Percentiles rank a stretch among this genome's conserved stretches.
phyloP scores from a whole-genome alignment of 2,797 vertebrate species.

The Rhyacichthys aspro region DNA sequence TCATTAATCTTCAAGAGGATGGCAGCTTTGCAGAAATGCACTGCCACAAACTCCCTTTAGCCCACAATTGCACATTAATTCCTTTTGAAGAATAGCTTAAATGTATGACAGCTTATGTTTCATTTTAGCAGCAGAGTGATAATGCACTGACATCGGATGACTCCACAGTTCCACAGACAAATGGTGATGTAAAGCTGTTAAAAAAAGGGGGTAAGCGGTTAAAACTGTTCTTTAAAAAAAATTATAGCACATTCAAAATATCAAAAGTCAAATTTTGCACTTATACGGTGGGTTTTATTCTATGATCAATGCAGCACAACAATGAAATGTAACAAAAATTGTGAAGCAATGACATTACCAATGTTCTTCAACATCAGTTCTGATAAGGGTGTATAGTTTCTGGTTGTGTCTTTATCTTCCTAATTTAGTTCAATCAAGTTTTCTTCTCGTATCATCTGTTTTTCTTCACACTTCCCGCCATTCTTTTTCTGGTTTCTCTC shows the following conservation, averaged over 20 bases:
- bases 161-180: constrained; percentile 13
- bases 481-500: constrained; percentile 4
- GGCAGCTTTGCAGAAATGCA: constrained; percentile 68
- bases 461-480: constrained; percentile 13
- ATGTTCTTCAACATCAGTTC: no score
- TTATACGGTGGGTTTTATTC: no score
- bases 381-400: constrained; percentile 12
- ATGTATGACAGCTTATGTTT: constrained; percentile 44
- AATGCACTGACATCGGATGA: constrained; percentile 30
- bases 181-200: constrained; percentile 10
- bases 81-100: constrained; percentile 39
- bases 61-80: constrained; percentile 53
- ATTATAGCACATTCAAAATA: background rate
- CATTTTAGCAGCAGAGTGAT: constrained; percentile 42
- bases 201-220: constrained; percentile 9
- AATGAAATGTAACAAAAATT: no score
- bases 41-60: constrained; percentile 44
- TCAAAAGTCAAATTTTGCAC: no score
- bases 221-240: constrained; percentile 23
- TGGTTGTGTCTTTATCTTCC: constrained; percentile 1
- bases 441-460: constrained; percentile 28
- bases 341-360: no score
- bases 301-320: no score
- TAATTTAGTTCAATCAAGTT: constrained; percentile 22
- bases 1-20: constrained; percentile 79